phyloP scores from a whole-genome alignment of 2,113 vertebrate species.

The Addax nasomaculatus region DNA sequence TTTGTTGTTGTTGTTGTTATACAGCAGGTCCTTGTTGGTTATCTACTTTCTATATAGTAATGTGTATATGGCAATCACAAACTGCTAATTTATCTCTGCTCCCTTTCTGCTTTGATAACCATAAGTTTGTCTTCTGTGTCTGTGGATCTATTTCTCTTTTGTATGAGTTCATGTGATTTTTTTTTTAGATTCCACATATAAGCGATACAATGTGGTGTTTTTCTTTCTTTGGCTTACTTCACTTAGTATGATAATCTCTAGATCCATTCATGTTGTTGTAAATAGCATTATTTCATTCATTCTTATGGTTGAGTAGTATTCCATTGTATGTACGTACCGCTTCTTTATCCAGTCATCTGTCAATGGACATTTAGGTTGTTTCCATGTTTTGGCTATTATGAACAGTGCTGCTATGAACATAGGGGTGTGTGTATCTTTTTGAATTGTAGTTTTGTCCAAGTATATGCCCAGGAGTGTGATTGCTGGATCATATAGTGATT shows the following conservation, averaged over 20 bases:
- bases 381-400: not conserved
- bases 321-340: not conserved
- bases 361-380: not conserved
- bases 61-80: not conserved
- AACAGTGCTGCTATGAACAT: not conserved
- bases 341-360: not conserved
- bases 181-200: not conserved
- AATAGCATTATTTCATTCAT: not conserved
- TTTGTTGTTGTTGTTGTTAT: not conserved
- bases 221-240: not conserved
- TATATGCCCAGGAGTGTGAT: not conserved
- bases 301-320: not conserved
- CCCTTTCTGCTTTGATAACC: not conserved
- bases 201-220: not conserved
- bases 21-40: not conserved
- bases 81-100: not conserved
- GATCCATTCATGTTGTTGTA: not conserved
- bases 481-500: not conserved
- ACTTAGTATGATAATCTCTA: not conserved
- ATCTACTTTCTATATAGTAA: not conserved
- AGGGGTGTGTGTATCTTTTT: not conserved
- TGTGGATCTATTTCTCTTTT: not conserved
- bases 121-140: not conserved
- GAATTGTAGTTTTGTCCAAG: not conserved
- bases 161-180: not conserved